Percentiles rank a stretch among this genome's conserved stretches.
Evolutionary conservation across 2,888 invertebrate genomes (phyloP).

Genomic region (Allolobophora icterica): DNA sequence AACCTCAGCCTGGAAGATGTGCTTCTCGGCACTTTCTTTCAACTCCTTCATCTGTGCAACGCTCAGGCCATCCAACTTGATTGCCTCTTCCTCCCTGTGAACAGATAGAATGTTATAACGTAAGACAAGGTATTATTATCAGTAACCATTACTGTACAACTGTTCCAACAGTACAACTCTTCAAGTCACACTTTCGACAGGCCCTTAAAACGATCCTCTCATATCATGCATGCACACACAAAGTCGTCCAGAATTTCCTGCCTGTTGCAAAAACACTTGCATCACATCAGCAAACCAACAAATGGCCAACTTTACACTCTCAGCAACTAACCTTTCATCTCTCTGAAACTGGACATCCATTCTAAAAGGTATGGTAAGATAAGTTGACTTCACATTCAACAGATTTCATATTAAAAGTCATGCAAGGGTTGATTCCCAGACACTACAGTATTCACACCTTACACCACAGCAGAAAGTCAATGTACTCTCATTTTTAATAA

Average conservation of each 20-base stretch:
- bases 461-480: background rate
- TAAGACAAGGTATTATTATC: background rate
- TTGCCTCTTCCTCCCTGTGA: slow-evolving; percentile 89
- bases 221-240: too few relatives aligned
- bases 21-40: slow-evolving; percentile 77
- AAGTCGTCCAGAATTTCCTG: too few relatives aligned
- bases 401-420: background rate
- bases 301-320: too few relatives aligned
- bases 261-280: too few relatives aligned
- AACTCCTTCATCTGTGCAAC: slow-evolving; percentile 91
- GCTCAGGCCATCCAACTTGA: slow-evolving; percentile 91
- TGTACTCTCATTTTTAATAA: background rate
- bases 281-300: too few relatives aligned
- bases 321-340: too few relatives aligned
- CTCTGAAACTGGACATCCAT: background rate
- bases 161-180: background rate
- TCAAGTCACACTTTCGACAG: background rate
- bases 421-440: background rate
- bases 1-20: slow-evolving; percentile 92
- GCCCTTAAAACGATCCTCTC: too few relatives aligned
- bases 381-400: background rate
- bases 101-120: background rate
- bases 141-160: background rate
- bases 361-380: background rate
- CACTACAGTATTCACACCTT: too few relatives aligned